Evolutionary conservation across 2,113 vertebrate genomes (phyloP).

Genomic region (Rostratula benghalensis): DNA sequence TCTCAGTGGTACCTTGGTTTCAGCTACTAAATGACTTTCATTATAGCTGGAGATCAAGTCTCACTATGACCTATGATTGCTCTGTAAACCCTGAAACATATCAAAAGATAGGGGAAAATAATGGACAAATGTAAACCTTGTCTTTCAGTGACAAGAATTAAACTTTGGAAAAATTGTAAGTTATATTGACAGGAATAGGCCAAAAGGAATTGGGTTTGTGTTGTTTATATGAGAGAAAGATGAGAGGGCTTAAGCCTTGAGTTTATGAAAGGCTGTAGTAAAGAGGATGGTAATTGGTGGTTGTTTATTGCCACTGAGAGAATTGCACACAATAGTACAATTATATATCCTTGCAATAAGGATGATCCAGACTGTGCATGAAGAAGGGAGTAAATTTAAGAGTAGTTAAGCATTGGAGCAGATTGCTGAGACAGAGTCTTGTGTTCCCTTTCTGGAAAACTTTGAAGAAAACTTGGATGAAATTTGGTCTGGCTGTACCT

Average conservation of each 20-base stretch:
- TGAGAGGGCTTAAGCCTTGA: background rate
- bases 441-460: background rate
- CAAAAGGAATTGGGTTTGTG: background rate
- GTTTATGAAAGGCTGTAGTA: background rate
- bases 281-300: background rate
- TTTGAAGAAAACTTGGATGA: background rate
- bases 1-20: background rate
- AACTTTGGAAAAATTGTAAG: background rate
- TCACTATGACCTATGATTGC: background rate
- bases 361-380: background rate
- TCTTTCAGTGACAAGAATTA: background rate
- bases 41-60: background rate
- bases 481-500: background rate
- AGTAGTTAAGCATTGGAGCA: background rate
- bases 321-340: background rate
- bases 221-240: background rate
- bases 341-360: background rate
- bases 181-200: background rate
- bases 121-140: background rate
- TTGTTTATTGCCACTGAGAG: background rate
- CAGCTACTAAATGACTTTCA: background rate
- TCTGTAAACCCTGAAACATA: background rate
- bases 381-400: background rate
- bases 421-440: background rate
- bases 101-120: background rate